phyloP scores from a whole-genome alignment of 1,140 invertebrate genomes.

The Pinna nobilis region DNA sequence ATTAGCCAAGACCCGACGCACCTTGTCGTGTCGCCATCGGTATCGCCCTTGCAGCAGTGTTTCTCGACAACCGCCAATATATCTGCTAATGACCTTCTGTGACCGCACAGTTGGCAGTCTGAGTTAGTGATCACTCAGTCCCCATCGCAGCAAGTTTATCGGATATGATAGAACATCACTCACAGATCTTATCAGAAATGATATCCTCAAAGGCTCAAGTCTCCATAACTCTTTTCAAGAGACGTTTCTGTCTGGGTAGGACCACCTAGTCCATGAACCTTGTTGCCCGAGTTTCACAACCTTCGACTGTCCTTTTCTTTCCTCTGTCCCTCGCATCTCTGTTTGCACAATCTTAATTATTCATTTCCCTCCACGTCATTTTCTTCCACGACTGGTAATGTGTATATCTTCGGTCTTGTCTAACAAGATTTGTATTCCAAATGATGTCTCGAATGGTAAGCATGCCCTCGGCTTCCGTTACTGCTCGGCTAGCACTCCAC shows the following conservation, averaged over 20 bases:
- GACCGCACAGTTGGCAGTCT: too few relatives aligned
- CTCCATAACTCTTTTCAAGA: neutral
- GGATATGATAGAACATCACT: too few relatives aligned
- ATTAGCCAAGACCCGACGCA: too few relatives aligned
- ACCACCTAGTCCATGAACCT: neutral
- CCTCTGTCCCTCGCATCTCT: neutral
- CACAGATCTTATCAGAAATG: neutral
- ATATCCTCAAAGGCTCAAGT: neutral
- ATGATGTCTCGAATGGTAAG: neutral
- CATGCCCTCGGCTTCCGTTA: constrained; percentile 17
- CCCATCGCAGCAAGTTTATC: too few relatives aligned
- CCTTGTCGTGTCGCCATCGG: too few relatives aligned
- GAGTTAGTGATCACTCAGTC: too few relatives aligned
- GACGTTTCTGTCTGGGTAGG: neutral
- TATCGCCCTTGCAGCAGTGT: too few relatives aligned
- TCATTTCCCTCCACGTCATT: neutral
- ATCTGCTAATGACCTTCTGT: too few relatives aligned
- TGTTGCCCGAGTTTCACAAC: neutral
- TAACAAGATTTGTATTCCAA: constrained; percentile 12
- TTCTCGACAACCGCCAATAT: too few relatives aligned
- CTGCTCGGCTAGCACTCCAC: constrained; percentile 16
- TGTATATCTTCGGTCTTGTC: constrained; percentile 4
- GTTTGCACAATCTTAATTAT: neutral
- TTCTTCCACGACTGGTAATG: neutral
- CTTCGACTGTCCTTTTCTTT: neutral